phyloP scores from a whole-genome alignment of 2,113 vertebrate genomes.

The Phoenicopterus ruber region DNA sequence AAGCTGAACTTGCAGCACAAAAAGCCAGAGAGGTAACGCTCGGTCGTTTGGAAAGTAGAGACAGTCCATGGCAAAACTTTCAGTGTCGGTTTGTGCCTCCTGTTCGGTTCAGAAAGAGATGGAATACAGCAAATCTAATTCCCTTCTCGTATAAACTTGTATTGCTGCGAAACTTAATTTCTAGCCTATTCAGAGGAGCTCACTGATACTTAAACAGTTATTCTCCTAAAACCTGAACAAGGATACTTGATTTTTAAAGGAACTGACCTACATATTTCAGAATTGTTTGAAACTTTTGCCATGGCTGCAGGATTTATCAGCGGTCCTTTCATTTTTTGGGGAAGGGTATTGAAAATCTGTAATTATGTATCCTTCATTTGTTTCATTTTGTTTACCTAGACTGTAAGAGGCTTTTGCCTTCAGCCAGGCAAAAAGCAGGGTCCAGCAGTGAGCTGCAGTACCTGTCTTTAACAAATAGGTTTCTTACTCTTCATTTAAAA shows the following conservation, averaged over 20 bases:
- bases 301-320: constrained; percentile 83
- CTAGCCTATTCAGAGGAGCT: constrained; percentile 79
- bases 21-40: constrained; percentile 99
- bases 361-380: constrained; percentile 72
- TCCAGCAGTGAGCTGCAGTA: constrained; percentile 71
- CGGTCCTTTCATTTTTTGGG: constrained; percentile 71
- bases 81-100: constrained; percentile 79
- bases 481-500: constrained; percentile 70
- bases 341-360: constrained; percentile 65
- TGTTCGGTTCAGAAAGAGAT: constrained; percentile 79
- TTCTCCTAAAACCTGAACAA: constrained; percentile 78
- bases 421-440: constrained; percentile 78
- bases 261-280: constrained; percentile 80
- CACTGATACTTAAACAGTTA: constrained; percentile 77
- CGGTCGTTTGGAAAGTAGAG: constrained; percentile 97
- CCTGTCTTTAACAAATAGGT: constrained; percentile 76
- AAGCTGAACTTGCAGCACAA: constrained; percentile 96
- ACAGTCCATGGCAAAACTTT: constrained; percentile 92
- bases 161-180: constrained; percentile 78
- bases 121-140: constrained; percentile 80
- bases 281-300: constrained; percentile 89
- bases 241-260: constrained; percentile 76
- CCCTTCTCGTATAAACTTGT: constrained; percentile 77
- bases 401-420: constrained; percentile 81
- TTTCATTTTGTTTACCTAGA: constrained; percentile 75